Evolutionary conservation across 2,797 vertebrate species (phyloP).

Genomic region (Microctenopoma stevenorrisi): DNA sequence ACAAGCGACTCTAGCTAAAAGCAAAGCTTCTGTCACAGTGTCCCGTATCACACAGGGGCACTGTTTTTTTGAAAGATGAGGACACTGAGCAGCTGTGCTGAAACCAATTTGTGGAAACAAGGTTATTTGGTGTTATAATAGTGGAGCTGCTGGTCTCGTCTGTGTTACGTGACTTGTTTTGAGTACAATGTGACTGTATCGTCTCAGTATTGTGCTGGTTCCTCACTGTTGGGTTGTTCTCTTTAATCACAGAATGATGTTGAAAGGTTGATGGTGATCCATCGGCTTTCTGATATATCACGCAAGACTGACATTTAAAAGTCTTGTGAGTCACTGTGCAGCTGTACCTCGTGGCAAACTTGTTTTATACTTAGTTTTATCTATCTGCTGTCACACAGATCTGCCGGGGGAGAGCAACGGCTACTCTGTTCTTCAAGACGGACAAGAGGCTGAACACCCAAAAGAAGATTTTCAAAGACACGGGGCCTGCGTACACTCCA

Average conservation of each 20-base stretch:
- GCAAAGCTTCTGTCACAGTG: constrained; percentile 19
- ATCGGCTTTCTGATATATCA: constrained; percentile 17
- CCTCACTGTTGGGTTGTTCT: constrained; percentile 36
- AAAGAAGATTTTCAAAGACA: constrained; percentile 33
- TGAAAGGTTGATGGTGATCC: constrained; percentile 29
- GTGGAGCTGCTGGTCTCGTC: constrained; percentile 53
- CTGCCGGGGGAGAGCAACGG: constrained; percentile 72
- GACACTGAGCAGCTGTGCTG: constrained; percentile 31
- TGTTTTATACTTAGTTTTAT: constrained; percentile 14
- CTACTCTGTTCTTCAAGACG: constrained; percentile 73
- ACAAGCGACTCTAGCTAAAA: constrained; percentile 32
- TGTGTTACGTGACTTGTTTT: constrained; percentile 61
- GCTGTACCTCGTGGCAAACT: constrained; percentile 10
- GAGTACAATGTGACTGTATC: constrained; percentile 59
- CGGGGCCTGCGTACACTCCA: constrained; percentile 91
- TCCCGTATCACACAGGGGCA: constrained; percentile 8
- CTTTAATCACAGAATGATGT: constrained; percentile 21
- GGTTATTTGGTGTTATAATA: constrained; percentile 61
- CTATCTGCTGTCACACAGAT: constrained; percentile 71
- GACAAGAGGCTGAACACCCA: constrained; percentile 46
- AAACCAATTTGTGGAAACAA: constrained; percentile 81
- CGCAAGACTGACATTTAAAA: constrained; percentile 32
- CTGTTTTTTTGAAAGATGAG: constrained; percentile 30
- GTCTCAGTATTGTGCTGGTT: constrained; percentile 56
- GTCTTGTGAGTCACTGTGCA: constrained; percentile 23